Evolutionary conservation across 2,888 invertebrate species (phyloP), one percentile per base, ranked within the genome.

Genomic region (Melikaiella ostensackeni): DNA sequence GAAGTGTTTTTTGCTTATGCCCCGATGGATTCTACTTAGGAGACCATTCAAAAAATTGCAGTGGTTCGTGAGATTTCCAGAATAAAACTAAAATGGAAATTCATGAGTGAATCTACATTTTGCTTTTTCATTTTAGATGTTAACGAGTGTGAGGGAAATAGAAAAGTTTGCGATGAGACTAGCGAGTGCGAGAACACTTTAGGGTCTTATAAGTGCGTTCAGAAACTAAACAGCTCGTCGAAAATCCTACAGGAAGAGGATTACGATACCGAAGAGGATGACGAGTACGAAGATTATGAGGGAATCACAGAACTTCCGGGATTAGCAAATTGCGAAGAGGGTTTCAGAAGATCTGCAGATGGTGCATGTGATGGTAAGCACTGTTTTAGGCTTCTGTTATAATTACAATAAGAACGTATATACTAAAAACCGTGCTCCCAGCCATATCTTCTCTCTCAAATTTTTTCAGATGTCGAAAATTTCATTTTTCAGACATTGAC

Each of bases 131-230:
- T 35, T 9, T 24, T 91, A 90, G 96, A 96, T 92, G 92, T 97
- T 0, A 97, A 97, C 91, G 97, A 97, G 92, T 97, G 97, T 89
- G 93, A 94, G 57, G 92, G 92, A 33, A 93, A 94, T 8, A 95
- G 95, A 4, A 93, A 95, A 13, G 96, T 96, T 0, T 98, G 98
- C 92, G 95, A 96, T 83, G 96, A 96, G 84, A 57, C 63, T 21
- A 74, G 64, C 4, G 78, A 80, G 76, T 97, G 97, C 89, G 94
- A 94, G 86, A 97, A 97, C 91, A 96, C 96, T 0, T 94, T 95
- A 74, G 97, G 97, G 59, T 95, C 96, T 77, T 97, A 94, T 92
- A 93, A 93, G 77, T 97, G 97, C 88, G 75, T 86, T 16, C 80
- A 80, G 6, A 86, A 83, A 75, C 77, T 87, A 5, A 86, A 85